Percentiles rank a stretch among this genome's conserved stretches.
phyloP scores from a whole-genome alignment of 2,797 vertebrate species.

The Enteromius mattozi region DNA sequence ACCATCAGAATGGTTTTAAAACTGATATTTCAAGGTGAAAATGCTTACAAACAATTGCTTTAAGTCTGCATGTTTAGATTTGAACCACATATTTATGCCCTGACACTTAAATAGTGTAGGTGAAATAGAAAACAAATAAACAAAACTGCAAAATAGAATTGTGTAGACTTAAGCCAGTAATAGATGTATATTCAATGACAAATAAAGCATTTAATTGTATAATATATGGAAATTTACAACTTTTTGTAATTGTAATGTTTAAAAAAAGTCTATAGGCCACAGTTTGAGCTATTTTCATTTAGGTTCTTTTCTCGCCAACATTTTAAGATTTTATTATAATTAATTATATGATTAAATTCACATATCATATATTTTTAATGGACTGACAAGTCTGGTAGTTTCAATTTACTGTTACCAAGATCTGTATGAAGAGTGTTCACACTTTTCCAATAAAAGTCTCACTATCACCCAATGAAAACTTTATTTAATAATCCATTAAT shows the following conservation, averaged over 20 bases:
- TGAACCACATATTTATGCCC: not conserved
- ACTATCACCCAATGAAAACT: conserved; percentile 76
- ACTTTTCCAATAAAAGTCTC: conserved; percentile 59
- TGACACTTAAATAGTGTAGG: not conserved
- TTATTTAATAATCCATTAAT: conserved; percentile 77
- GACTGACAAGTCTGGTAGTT: not conserved
- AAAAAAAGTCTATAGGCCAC: too few species aligned
- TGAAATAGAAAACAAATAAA: not conserved
- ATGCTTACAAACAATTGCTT: not conserved
- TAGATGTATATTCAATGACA: too few species aligned
- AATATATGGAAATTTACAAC: not conserved
- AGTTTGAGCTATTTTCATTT: not conserved
- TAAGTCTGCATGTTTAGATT: not conserved
- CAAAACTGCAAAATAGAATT: not conserved
- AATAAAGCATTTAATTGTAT: too few species aligned
- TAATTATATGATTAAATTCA: not conserved
- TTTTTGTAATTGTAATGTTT: not conserved
- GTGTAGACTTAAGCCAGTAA: not conserved
- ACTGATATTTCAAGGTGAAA: too few species aligned
- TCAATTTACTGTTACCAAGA: not conserved
- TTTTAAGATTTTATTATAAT: not conserved
- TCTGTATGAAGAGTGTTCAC: not conserved
- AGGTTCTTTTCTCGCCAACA: not conserved
- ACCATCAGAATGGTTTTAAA: too few species aligned
- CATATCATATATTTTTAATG: not conserved